Base-by-base conservation (phyloP, 64 coral and sea anemone species). In the Orbicella faveolata region DNA sequence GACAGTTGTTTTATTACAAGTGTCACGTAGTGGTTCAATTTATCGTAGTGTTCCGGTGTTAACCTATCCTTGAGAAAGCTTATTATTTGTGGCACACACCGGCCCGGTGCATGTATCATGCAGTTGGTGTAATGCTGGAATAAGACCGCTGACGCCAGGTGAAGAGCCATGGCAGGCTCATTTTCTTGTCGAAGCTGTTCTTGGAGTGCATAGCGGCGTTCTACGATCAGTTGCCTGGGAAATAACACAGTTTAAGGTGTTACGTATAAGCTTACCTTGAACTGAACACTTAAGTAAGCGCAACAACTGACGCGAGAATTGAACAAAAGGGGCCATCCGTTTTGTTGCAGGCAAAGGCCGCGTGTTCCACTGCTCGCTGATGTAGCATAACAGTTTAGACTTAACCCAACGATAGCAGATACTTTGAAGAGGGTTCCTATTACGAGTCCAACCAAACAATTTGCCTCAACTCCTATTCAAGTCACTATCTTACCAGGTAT, bases 181-280 rank as follows among this genome's bases (percentile, higher is more conserved):
- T 74, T 87, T 91, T 99, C 97, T 55, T 99, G 97, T 80, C 97
- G 94, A 34, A 99, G 80, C 73, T 99, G 97, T 79, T 99, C 97
- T 62, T 95, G 88, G 16, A 99, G 57, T 4, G 88, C 94, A 57
- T 87, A 91, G 34, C 97, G 90, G 21, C 91, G 97, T 83, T 99
- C 97, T 8, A 93, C 63, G 18, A 74, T 79, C 52, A 99, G 75
- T 74, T 93, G 94, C 85, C 97, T 99, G 52, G 67, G 41, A 44
- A 54, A n/a, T 75, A 65, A 41, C 0, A 76, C 19, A 9, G 2
- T 59, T 15, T 59, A 30, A 13, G 11, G 11, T 59, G 11, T 59
- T 15, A 59, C 65, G 1, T 68, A 1, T 68, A 5, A 68, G 21
- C 19, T 59, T 68, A 68, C 1, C 9, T 68, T 68, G 65, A 68